phyloP scores from a whole-genome alignment of 2,113 vertebrate species.

The Dermatemys mawii region DNA sequence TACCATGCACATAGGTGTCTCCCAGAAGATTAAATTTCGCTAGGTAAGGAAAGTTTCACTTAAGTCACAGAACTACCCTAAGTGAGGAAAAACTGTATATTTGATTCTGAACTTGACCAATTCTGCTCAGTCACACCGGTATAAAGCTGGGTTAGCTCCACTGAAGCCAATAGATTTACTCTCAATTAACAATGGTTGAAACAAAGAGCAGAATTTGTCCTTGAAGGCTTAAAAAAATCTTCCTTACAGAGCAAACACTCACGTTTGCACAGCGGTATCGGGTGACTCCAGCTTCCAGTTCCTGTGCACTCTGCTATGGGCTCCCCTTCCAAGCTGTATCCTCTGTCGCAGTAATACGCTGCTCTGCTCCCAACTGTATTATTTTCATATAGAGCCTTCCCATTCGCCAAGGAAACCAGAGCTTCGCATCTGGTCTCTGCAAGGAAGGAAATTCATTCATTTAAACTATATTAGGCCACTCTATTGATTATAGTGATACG shows the following conservation, averaged over 20 bases:
- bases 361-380: constrained; percentile 81
- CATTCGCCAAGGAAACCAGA: constrained; percentile 81
- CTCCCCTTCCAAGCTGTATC: constrained; percentile 88
- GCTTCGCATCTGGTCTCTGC: constrained; percentile 82
- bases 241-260: constrained; percentile 73
- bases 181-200: neutral
- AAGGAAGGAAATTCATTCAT: constrained; percentile 54
- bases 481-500: neutral
- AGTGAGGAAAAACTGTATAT: neutral
- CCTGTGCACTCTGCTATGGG: constrained; percentile 82
- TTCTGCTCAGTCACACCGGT: neutral
- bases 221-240: neutral
- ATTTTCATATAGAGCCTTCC: constrained; percentile 82
- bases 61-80: neutral
- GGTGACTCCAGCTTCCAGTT: constrained; percentile 87
- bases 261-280: constrained; percentile 90
- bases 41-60: neutral
- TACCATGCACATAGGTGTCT: neutral
- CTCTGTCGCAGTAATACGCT: constrained; percentile 85
- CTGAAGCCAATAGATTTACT: neutral
- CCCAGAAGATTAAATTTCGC: neutral
- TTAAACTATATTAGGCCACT: neutral
- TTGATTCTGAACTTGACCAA: neutral
- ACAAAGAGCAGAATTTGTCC: neutral
- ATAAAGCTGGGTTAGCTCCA: neutral